Evolutionary conservation across 2,888 invertebrate species (phyloP), one percentile per base, ranked within the genome.

Genomic region (Meganola albula): DNA sequence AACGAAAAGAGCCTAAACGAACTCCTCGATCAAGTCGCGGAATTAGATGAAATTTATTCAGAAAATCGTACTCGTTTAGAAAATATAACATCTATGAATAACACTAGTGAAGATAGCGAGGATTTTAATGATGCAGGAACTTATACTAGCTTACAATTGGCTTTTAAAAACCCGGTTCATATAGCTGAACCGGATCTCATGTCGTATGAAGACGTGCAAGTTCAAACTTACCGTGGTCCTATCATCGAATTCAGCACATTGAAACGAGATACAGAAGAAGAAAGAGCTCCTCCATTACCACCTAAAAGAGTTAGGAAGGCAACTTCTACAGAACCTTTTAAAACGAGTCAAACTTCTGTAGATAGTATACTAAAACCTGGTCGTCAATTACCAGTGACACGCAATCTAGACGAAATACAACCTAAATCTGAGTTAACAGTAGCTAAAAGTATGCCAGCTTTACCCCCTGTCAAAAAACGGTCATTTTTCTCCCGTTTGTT

Each of bases 141-240:
- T 0, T 95, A 95, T 59, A 92, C 93, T 1, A 95, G 95, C 61
- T 76, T 95, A 31, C 95, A 95, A 63, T 87, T 93, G 61, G 95
- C 95, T 0, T 95, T 95, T 79, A 93, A 91, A 69, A 94, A 95
- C 73, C 95, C 95, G 0, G 79, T 94, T 1, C 82, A 88, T 12
- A 88, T 93, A 37, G 53, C 75, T 22, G 87, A 87, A 28, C 69
- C 79, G 1, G 74, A 74, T n/a, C 74, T 80, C 1, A 67, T 73
- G 27, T 80, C 88, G 14, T 90, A 90, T 60, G 90, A 91, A 50
- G 91, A 92, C 51, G 82, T 91, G 0, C 70, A 85, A 29, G 74
- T 82, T 1, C 76, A 86, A 50, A 72, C 75, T 16, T 78, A 58
- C 58, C 83, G 80, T 58, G 82, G 84, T 0, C 89, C 88, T 0